A percentile compares a stretch with the other conserved stretches of the same genome.
phyloP scores from a whole-genome alignment of 2,113 vertebrate genomes.

The Acinonyx jubatus region DNA sequence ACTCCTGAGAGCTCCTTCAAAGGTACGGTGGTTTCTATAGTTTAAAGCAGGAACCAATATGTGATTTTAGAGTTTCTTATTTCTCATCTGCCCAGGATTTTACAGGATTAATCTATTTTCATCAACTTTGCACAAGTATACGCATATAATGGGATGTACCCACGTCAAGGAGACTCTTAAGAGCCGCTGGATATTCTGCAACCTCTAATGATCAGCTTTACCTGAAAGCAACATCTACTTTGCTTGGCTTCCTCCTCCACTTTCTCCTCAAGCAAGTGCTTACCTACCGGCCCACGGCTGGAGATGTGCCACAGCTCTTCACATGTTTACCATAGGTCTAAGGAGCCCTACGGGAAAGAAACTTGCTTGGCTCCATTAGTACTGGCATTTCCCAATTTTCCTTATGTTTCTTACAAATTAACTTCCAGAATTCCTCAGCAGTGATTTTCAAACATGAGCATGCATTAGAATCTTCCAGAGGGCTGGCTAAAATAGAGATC shows the following conservation, averaged over 20 bases:
- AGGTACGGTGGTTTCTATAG: background rate
- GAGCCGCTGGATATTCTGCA: background rate
- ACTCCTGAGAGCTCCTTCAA: background rate
- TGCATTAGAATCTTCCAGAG: background rate
- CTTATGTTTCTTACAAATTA: background rate
- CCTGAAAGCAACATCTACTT: background rate
- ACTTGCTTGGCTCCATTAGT: background rate
- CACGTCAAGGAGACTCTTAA: background rate
- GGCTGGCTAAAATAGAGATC: background rate
- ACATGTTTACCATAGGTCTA: background rate
- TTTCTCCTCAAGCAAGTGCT: background rate
- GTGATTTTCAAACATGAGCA: background rate
- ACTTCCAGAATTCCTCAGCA: background rate
- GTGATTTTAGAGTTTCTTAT: background rate
- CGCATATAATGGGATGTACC: background rate
- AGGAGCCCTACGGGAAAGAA: background rate
- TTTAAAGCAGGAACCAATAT: background rate
- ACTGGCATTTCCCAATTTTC: background rate
- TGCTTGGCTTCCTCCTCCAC: background rate
- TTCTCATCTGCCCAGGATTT: background rate
- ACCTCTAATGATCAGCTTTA: background rate
- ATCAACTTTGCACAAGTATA: background rate
- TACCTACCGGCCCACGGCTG: background rate
- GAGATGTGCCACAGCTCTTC: background rate
- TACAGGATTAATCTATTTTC: slow-evolving; percentile 2